Conservation (phyloP, 2,113 vertebrate species). For the Prunella himalayana region DNA sequence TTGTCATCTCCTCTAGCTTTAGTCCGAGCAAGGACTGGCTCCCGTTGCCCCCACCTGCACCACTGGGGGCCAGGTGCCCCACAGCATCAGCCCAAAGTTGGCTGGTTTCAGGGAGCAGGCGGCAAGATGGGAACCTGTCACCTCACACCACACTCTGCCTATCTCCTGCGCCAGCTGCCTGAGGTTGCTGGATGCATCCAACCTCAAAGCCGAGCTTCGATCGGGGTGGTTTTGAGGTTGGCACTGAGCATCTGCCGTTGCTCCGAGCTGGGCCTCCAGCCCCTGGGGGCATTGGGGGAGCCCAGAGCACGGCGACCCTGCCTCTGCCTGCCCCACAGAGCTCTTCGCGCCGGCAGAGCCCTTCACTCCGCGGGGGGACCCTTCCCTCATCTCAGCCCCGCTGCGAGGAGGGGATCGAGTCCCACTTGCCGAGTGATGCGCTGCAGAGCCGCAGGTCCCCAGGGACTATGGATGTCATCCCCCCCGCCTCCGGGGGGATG, state of each 20-base stretch:
- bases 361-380: neutral
- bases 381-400: neutral
- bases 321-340: neutral
- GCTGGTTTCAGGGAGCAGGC: fast-evolving
- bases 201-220: conserved; percentile 44
- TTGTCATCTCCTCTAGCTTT: neutral
- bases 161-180: neutral
- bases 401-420: neutral
- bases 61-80: neutral
- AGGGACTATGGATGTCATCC: neutral
- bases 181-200: neutral
- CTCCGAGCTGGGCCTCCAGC: neutral
- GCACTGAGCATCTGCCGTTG: neutral
- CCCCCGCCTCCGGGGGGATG: neutral
- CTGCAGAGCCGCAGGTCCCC: neutral
- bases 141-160: neutral
- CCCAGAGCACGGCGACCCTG: neutral
- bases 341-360: neutral
- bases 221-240: conserved; percentile 15
- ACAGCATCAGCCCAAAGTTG: neutral
- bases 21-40: neutral
- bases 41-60: fast-evolving
- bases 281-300: fast-evolving
- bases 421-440: neutral
- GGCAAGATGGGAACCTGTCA: neutral